Percentiles rank a stretch among this genome's conserved stretches.
Evolutionary conservation across 2,888 invertebrate species (phyloP).

Genomic region (Heliconius ismenius): DNA sequence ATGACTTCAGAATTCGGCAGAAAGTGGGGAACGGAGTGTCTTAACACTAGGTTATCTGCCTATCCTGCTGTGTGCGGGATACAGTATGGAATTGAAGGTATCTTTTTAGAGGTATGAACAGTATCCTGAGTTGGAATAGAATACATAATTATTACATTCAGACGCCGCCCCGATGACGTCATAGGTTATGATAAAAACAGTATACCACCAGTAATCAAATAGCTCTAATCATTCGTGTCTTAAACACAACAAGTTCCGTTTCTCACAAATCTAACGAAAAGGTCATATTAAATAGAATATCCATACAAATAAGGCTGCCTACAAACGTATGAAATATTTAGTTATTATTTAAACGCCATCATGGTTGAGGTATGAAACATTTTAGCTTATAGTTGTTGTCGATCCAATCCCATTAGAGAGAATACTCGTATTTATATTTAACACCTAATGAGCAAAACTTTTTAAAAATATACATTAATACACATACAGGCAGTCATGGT

Average conservation of each 20-base stretch:
- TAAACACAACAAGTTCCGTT: conserved; percentile 33
- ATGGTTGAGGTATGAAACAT: no score
- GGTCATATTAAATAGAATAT: conserved; percentile 31
- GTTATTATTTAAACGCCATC: background rate
- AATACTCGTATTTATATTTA: no score
- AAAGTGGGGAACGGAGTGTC: no score
- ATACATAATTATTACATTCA: background rate
- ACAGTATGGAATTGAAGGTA: no score
- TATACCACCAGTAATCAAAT: conserved; percentile 27
- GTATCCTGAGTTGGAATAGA: background rate
- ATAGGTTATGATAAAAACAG: background rate
- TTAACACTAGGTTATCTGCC: no score
- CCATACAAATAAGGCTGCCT: conserved; percentile 4
- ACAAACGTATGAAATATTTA: conserved; percentile 3
- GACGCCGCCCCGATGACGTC: background rate
- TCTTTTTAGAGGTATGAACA: background rate
- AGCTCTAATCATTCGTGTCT: conserved; percentile 22
- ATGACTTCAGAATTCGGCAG: no score
- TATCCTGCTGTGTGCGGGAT: no score
- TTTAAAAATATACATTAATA: no score
- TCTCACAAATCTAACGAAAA: conserved; percentile 31
- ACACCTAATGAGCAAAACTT: no score
- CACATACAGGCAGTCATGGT: no score
- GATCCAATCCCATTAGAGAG: no score
- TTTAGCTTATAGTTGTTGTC: no score